phyloP scores from a whole-genome alignment of 2,888 invertebrate genomes.

The Taphrorychus bicolor region DNA sequence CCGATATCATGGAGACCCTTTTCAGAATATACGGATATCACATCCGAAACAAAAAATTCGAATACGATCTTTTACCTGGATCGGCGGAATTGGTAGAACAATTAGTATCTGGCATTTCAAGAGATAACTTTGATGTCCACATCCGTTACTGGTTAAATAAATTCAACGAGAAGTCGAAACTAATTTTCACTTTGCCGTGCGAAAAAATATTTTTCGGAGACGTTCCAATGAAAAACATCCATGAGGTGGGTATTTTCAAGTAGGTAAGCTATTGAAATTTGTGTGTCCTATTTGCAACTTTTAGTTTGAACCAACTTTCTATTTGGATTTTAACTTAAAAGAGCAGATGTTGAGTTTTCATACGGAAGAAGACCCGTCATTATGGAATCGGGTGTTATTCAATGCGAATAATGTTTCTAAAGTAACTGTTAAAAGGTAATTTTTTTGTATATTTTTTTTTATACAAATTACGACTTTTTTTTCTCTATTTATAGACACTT shows the following conservation, averaged over 20 bases:
- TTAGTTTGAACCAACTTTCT: background rate
- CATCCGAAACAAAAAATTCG: background rate
- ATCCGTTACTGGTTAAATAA: slow-evolving; percentile 24
- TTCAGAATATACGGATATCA: slow-evolving; percentile 13
- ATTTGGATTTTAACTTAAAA: slow-evolving; percentile 24
- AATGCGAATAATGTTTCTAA: slow-evolving; percentile 11
- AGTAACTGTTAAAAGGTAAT: slow-evolving; percentile 19
- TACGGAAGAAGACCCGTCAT: background rate
- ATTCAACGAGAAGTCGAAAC: slow-evolving; percentile 14
- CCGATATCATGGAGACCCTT: slow-evolving; percentile 21
- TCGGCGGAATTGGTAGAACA: slow-evolving; percentile 10
- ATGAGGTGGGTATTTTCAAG: slow-evolving; percentile 16
- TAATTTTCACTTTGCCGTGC: slow-evolving; percentile 15
- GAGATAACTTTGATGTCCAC: slow-evolving; percentile 15
- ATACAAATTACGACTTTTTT: no score
- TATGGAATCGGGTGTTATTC: slow-evolving; percentile 12
- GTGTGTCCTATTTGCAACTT: background rate
- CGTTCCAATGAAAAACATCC: background rate
- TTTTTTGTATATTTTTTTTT: no score
- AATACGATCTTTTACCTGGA: slow-evolving; percentile 10
- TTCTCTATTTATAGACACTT: background rate
- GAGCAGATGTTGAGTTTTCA: slow-evolving; percentile 13
- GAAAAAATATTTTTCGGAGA: slow-evolving; percentile 13
- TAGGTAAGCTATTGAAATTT: background rate
- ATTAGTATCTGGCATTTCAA: slow-evolving; percentile 10